Evolutionary conservation across 1,140 invertebrate species (phyloP), one percentile per base, ranked within the genome.

Genomic region (Drosophila tani): DNA sequence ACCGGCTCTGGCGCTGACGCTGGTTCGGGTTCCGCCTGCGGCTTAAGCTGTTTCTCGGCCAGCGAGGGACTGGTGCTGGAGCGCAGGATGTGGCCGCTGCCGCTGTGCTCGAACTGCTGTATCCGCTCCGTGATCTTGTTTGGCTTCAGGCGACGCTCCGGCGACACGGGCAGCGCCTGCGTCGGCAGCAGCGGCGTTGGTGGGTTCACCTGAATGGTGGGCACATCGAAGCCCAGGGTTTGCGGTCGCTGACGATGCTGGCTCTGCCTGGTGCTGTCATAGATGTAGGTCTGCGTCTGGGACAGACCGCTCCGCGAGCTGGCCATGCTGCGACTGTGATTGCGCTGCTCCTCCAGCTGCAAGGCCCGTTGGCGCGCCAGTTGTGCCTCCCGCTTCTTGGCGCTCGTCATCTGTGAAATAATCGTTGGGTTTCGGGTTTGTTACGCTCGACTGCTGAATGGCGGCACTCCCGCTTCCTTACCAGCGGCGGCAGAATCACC

Each of bases 401-500:
- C 83, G 19, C 66, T 49, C 7, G 76, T 79, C 70, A 84, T 82
- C 84, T 85, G 41, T 24, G 49, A 50, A 65, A 19, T 14, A 56
- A n/a, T 15, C 32, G 32, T 38, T 38, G 32, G 17, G 17, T 51
- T 53, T 19, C n/a, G 14, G 9, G 55, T n/a, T n/a, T 73, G 64
- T 73, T 71, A 80, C 51, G 87, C 59, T 66, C 71, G 27, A 83
- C 53, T 83, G 45, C 53, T 79, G 38, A 70, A 24, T 79, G 40
- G 15, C n/a, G 19, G 27, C 70, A 29, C 77, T 32, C 75, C 75
- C 66, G 3, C 17, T 27, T 27, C 62, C 93, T 93, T 93, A 95
- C 95, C 86, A 95, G 47, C 21, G 95, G 95, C 51, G 95, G 94
- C 69, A 96, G 84, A 81, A 96, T 95, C 60, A 94, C 93, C 60